Evolutionary conservation across 1,140 invertebrate species (phyloP), one percentile per base, ranked within the genome.

Genomic region (Cyphomyrmex costatus): DNA sequence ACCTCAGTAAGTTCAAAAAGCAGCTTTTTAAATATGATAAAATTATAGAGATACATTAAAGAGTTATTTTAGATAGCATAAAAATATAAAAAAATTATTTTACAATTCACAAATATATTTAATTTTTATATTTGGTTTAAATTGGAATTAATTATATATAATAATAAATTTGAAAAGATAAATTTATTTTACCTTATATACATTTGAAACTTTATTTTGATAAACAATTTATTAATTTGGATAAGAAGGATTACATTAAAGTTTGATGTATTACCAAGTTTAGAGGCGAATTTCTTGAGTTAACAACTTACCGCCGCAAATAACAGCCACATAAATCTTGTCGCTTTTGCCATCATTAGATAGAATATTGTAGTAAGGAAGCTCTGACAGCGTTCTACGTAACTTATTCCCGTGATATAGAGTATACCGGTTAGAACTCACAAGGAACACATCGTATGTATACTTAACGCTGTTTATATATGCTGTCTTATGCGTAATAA

Each of bases 401-500:
- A 70, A 70, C 21, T n/a, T 49, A 61, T 53, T 68, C 27, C 24
- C 0, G 10, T 3, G 27, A 58, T 27, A 51, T 53, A 7, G 51
- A 53, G 1, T 70, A 66, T 27, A 70, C 46, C 12, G n/a, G 46
- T 36, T 83, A 73, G 19, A n/a, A 46, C 24, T 73, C 27, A 74
- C 65, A 21, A 74, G 79, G 27, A 83, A 46, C 27, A 60, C 42
- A 74, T 49, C 51, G 24, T 58, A 68, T 68, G 27, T 68, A 68
- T 68, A 16, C 53, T 73, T 73, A 60, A 73, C 14, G 4, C 14
- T 10, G 36, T 74, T 56, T 83, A 83, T 83, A 83, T 83, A 82
- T 82, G 66, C 66, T 5, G 24, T 82, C 8, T 73, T 27, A 74
- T 5, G 14, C 14, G 68, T 83, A 77, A 85, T 85, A 65, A 85